Percentiles rank a stretch among this genome's conserved stretches.
Evolutionary conservation across 2,113 vertebrate genomes (phyloP).

Genomic region (Tauraco erythrolophus): DNA sequence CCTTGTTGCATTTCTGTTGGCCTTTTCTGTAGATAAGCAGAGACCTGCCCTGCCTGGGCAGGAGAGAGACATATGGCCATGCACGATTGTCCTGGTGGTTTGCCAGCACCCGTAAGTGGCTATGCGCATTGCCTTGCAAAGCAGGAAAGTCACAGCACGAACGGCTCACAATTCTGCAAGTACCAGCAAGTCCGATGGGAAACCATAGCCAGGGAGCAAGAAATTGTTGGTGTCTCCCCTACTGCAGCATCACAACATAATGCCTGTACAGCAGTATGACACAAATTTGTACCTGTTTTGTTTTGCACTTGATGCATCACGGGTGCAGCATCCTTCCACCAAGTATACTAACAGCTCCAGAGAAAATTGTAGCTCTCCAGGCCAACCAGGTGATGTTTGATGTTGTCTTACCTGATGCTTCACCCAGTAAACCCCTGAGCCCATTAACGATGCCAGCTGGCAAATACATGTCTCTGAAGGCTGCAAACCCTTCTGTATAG

Average conservation of each 20-base stretch:
- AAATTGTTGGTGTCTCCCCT: background rate
- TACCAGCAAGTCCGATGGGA: no score
- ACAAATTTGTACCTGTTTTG: background rate
- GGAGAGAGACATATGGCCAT: background rate
- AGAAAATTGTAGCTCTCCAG: background rate
- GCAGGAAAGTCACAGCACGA: background rate
- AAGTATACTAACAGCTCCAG: background rate
- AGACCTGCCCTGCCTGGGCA: background rate
- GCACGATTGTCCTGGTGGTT: background rate
- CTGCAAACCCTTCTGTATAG: no score
- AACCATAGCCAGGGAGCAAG: background rate
- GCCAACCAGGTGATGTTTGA: background rate
- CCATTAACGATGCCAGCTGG: background rate
- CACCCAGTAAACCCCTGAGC: background rate
- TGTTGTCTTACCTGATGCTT: background rate
- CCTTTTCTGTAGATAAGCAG: background rate
- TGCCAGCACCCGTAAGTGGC: background rate
- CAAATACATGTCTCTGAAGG: background rate
- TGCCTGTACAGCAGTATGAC: background rate
- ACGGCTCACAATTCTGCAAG: background rate
- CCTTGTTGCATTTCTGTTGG: background rate
- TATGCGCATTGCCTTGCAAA: background rate
- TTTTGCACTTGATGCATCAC: rapidly evolving
- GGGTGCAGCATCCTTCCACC: background rate
- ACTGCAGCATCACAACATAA: no score